Evolutionary conservation across 2,888 invertebrate genomes (phyloP).

Genomic region (Gandaritis pyraliata): DNA sequence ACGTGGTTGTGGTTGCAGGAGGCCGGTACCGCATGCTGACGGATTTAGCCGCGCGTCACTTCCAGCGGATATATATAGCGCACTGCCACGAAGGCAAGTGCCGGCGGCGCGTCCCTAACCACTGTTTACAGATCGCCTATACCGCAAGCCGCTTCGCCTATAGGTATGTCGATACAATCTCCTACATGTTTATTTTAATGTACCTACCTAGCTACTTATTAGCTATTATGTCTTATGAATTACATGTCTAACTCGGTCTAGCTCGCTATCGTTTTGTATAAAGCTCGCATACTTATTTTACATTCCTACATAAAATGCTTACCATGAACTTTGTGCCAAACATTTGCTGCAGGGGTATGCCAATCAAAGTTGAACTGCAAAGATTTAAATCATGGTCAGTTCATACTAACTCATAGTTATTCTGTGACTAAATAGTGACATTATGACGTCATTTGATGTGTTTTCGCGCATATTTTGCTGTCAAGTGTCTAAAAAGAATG

Average conservation of each 20-base stretch:
- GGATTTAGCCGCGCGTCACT: constrained; percentile 81
- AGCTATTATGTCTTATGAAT: neutral
- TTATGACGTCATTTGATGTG: too few relatives aligned
- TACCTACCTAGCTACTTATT: too few relatives aligned
- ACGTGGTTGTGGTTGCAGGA: constrained; percentile 83
- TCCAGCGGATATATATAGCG: constrained; percentile 82
- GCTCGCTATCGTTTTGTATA: constrained; percentile 5
- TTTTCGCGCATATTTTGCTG: too few relatives aligned
- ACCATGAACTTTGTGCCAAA: too few relatives aligned
- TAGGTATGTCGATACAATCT: constrained; percentile 67
- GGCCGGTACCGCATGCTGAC: constrained; percentile 79
- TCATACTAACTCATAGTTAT: too few relatives aligned
- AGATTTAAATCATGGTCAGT: too few relatives aligned
- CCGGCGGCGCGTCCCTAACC: constrained; percentile 78
- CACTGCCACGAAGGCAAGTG: constrained; percentile 76
- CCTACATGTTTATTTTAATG: neutral
- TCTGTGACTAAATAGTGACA: too few relatives aligned
- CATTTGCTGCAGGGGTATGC: too few relatives aligned
- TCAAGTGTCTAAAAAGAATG: too few relatives aligned
- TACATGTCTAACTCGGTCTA: constrained; percentile 9
- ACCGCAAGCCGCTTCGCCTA: constrained; percentile 57
- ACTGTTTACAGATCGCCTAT: constrained; percentile 80
- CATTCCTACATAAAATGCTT: too few relatives aligned
- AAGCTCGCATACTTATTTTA: neutral
- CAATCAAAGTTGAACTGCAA: too few relatives aligned